Evolutionary conservation across 2,113 vertebrate genomes (phyloP).

Genomic region (Rana temporaria): DNA sequence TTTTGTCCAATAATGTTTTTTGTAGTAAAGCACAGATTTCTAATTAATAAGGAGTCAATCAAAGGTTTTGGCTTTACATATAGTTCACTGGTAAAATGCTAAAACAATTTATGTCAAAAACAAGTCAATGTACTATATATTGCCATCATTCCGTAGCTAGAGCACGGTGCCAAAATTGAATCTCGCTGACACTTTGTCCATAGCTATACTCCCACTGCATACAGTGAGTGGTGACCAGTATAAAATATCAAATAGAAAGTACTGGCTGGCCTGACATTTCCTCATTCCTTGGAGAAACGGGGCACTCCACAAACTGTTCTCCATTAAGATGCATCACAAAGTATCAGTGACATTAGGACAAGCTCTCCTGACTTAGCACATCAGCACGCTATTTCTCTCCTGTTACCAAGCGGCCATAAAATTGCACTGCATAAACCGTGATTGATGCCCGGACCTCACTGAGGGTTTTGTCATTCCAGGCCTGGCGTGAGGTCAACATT

Average conservation of each 20-base stretch:
- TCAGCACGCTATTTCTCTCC: constrained; percentile 53
- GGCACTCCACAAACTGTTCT: constrained; percentile 44
- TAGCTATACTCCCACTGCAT: constrained; percentile 1
- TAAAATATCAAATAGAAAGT: constrained; percentile 29
- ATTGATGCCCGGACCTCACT: constrained; percentile 46
- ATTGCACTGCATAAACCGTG: constrained; percentile 52
- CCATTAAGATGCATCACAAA: constrained; percentile 57
- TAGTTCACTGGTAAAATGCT: no score
- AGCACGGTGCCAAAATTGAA: no score
- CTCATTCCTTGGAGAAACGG: constrained; percentile 32
- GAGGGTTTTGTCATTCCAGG: constrained; percentile 47
- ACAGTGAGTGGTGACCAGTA: constrained; percentile 23
- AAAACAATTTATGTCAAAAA: no score
- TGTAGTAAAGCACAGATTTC: no score
- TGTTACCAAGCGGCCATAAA: constrained; percentile 48
- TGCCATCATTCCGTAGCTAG: no score
- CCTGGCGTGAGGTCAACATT: constrained; percentile 49
- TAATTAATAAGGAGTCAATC: no score
- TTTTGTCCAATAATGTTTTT: no score
- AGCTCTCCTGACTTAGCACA: constrained; percentile 54
- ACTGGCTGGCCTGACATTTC: constrained; percentile 51
- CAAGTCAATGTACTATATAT: no score
- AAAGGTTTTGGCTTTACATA: no score
- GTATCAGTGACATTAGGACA: constrained; percentile 56
- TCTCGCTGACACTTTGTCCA: background rate